Evolutionary conservation across 2,113 vertebrate species (phyloP).

Genomic region (Petrocephalus microphthalmus): DNA sequence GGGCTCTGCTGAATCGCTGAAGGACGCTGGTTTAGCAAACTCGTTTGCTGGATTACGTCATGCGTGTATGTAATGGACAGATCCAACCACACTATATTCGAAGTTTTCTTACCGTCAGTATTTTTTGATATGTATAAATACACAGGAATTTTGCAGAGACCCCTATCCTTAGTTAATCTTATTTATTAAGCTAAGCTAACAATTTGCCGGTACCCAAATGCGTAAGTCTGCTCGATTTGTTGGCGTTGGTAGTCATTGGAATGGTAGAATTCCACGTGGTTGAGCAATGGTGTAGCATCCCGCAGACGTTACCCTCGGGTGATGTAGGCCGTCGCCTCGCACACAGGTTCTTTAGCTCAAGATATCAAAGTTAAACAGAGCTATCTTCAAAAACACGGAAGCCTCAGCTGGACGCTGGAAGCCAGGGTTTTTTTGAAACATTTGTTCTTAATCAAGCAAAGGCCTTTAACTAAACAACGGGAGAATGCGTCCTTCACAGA

Average conservation of each 20-base stretch:
- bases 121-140: background rate
- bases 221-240: background rate
- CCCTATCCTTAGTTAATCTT: background rate
- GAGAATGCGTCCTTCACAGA: constrained; percentile 16
- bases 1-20: background rate
- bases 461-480: background rate
- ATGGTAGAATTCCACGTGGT: background rate
- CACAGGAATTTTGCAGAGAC: background rate
- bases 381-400: background rate
- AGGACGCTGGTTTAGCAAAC: background rate
- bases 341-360: background rate
- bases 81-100: background rate
- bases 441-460: constrained; percentile 11
- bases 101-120: background rate
- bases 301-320: background rate
- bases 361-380: background rate
- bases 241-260: background rate
- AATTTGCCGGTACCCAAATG: background rate
- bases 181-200: background rate
- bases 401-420: background rate
- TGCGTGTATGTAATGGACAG: background rate
- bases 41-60: background rate
- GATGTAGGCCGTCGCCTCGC: background rate
- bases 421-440: background rate
- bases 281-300: background rate